A percentile compares a stretch with the other conserved stretches of the same genome.
Evolutionary conservation across 2,888 invertebrate genomes (phyloP).

Genomic region (Bembecia ichneumoniformis): DNA sequence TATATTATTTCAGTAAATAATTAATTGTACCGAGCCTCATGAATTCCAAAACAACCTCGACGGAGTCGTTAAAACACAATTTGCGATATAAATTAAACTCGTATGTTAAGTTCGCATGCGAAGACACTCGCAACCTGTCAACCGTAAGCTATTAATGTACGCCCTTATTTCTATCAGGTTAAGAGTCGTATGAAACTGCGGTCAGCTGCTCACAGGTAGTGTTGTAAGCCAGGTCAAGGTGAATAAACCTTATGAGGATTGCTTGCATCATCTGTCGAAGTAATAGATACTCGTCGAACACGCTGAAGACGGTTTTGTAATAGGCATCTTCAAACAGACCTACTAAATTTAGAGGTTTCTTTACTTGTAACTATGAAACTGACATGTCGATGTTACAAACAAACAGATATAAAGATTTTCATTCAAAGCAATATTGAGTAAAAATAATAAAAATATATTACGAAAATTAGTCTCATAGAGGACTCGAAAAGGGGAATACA

Average conservation of each 20-base stretch:
- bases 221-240: constrained; percentile 7
- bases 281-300: neutral
- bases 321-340: neutral
- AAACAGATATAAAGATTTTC: too few species aligned
- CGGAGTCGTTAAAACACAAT: neutral
- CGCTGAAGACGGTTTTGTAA: neutral
- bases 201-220: neutral
- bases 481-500: too few species aligned
- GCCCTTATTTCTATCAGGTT: too few species aligned
- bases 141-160: neutral
- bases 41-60: too few species aligned
- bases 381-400: too few species aligned
- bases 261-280: neutral
- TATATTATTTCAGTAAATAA: too few species aligned
- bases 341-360: neutral
- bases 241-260: neutral
- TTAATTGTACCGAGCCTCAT: too few species aligned
- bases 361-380: neutral
- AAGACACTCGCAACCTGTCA: neutral
- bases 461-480: too few species aligned
- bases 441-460: too few species aligned
- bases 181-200: too few species aligned
- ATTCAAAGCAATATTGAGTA: too few species aligned
- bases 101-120: neutral
- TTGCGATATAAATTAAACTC: neutral